Base-by-base conservation (phyloP, 2,888 invertebrate genomes). In the Cephus pulcher region DNA sequence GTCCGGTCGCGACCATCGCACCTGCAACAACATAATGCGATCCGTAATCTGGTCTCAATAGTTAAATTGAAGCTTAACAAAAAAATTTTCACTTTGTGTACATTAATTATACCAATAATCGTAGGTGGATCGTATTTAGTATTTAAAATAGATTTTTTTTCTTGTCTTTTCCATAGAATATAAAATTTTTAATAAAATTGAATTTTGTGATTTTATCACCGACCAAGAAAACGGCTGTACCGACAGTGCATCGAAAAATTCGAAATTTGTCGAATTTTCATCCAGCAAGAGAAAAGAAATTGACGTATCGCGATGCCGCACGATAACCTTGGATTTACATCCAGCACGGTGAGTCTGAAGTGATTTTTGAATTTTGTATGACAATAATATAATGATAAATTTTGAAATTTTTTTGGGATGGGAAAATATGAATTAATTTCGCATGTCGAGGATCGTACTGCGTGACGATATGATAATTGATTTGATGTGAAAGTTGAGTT, bases 281-380 rank as follows among this genome's bases (percentile, higher is more conserved):
- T 56, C 56, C 56, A 23, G 56, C 68, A 15, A 56, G 33, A 32
- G 12, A 30, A 37, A 37, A 56, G 73, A 69, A 23, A 74, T 11
- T 15, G 34, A 37, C 37, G 34, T 32, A 40, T n/a, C 75, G 76
- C 76, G 34, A 90, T 90, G 90, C 89, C 90, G 73, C 89, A 87
- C 82, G 89, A 89, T 76, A 91, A 91, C 88, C 87, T 88, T 76
- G 91, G 89, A 88, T 91, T 90, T 88, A 88, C 88, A 11, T 87
- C 88, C 56, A 91, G 90, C 79, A 86, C 88, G 87, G 91, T 91
- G 80, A 90, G 91, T 89, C 73, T 74, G 2, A 56, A 56, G 56
- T 2, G 23, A 9, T 56, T 56, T 56, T 40, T 35, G 35, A 0
- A 4, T 6, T 15, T 15, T 6, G 1, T 40, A 40, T 2, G 40